Conservation (phyloP, 2,113 vertebrate species). For the Silurus meridionalis region DNA sequence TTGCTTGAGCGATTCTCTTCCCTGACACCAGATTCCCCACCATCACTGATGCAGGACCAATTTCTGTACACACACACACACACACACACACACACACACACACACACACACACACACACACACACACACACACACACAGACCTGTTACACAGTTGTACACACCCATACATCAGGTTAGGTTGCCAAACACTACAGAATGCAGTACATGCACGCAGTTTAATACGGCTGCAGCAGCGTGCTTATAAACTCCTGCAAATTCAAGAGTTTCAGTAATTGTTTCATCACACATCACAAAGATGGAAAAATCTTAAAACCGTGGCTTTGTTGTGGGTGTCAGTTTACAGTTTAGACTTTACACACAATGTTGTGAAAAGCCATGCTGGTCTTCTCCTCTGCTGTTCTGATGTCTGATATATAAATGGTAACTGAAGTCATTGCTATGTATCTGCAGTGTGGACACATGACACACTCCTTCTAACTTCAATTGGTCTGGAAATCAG, state of each 20-base stretch:
- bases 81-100: constrained; percentile 22
- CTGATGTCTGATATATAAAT: neutral
- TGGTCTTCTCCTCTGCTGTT: too few species aligned
- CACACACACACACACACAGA: constrained; percentile 5
- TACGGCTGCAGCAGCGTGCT: neutral
- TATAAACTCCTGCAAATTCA: neutral
- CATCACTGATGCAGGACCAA: constrained; percentile 93
- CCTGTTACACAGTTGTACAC: neutral
- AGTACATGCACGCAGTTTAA: neutral
- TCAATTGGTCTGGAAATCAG: too few species aligned
- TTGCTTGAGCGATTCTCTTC: constrained; percentile 89
- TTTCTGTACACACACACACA: constrained; percentile 70
- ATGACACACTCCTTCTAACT: neutral
- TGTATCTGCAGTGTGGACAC: neutral
- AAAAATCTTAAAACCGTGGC: neutral
- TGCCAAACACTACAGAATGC: neutral
- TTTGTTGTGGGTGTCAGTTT: neutral
- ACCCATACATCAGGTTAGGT: neutral
- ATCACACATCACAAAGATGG: neutral
- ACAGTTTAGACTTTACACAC: neutral
- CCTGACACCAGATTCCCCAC: constrained; percentile 91
- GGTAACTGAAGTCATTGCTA: neutral
- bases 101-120: constrained; percentile 19
- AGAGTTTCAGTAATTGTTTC: neutral
- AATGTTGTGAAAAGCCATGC: neutral